Conservation (phyloP, 2,113 vertebrate species). For the Crypturellus undulatus region DNA sequence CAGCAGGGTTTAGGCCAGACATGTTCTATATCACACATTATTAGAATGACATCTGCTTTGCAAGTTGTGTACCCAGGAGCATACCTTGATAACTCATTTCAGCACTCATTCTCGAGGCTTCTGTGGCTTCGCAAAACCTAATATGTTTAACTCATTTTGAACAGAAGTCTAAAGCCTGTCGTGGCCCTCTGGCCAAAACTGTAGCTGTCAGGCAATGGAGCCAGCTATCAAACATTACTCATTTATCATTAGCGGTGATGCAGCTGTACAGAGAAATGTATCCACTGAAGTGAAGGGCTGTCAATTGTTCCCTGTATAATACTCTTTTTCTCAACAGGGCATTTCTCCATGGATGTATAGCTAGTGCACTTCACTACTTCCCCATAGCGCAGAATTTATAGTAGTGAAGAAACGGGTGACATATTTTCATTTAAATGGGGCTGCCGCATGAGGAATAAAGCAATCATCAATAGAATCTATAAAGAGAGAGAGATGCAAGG, state of each 20-base stretch:
- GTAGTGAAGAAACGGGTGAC: conserved; percentile 61
- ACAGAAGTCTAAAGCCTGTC: conserved; percentile 86
- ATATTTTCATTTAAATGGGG: conserved; percentile 75
- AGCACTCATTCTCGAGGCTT: conserved; percentile 84
- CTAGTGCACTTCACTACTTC: conserved; percentile 65
- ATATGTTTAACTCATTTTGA: conserved; percentile 90
- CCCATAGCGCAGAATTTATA: conserved; percentile 73
- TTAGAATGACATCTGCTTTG: conserved; percentile 97
- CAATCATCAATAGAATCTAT: conserved; percentile 61
- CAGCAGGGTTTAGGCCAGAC: conserved; percentile 88
- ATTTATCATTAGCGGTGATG: conserved; percentile 87
- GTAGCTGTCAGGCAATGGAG: conserved; percentile 86
- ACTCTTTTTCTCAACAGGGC: conserved; percentile 78
- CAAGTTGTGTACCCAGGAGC: conserved; percentile 88
- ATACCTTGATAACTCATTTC: conserved; percentile 90
- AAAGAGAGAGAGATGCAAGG: not conserved
- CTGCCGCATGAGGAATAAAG: conserved; percentile 69
- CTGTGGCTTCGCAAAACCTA: conserved; percentile 84
- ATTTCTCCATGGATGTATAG: conserved; percentile 75
- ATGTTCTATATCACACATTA: conserved; percentile 93
- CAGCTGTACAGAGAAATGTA: conserved; percentile 83
- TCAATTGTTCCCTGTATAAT: conserved; percentile 80
- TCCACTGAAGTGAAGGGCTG: conserved; percentile 81
- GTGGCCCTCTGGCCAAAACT: conserved; percentile 91
- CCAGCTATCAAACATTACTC: conserved; percentile 88